phyloP scores from a whole-genome alignment of 1,140 invertebrate genomes.

The Zaprionus davidi region DNA sequence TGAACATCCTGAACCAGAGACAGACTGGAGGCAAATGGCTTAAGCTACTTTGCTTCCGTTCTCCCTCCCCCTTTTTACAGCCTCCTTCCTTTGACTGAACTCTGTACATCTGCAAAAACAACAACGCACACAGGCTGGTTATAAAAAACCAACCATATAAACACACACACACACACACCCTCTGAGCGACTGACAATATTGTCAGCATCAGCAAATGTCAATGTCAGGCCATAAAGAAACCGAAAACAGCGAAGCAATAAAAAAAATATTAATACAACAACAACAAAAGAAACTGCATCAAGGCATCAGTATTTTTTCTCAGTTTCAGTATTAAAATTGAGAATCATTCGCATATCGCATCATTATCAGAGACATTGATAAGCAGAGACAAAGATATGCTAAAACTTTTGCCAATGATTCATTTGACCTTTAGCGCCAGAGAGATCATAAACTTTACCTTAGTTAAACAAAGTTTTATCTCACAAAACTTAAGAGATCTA shows the following conservation, averaged over 20 bases:
- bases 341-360: constrained; percentile 14
- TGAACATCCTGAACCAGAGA: constrained; percentile 53
- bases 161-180: constrained; percentile 23
- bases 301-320: constrained; percentile 43
- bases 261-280: constrained; percentile 20
- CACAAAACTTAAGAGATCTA: background rate
- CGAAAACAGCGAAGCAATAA: constrained; percentile 44
- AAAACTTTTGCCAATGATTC: constrained; percentile 17
- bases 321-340: constrained; percentile 23
- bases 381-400: constrained; percentile 2
- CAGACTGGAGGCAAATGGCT: constrained; percentile 45
- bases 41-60: constrained; percentile 1
- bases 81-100: constrained; percentile 7
- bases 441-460: background rate
- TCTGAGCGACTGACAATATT: constrained; percentile 23
- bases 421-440: background rate
- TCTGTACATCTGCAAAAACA: constrained; percentile 6
- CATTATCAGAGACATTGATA: constrained; percentile 32
- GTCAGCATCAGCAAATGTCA: constrained; percentile 75
- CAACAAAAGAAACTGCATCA: constrained; percentile 50
- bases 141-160: constrained; percentile 21
- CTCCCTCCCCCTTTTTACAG: background rate
- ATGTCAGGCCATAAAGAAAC: constrained; percentile 70
- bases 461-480: background rate
- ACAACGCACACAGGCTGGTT: constrained; percentile 18